phyloP scores from a whole-genome alignment of 2,113 vertebrate species.

The Emydocephalus ijimae region DNA sequence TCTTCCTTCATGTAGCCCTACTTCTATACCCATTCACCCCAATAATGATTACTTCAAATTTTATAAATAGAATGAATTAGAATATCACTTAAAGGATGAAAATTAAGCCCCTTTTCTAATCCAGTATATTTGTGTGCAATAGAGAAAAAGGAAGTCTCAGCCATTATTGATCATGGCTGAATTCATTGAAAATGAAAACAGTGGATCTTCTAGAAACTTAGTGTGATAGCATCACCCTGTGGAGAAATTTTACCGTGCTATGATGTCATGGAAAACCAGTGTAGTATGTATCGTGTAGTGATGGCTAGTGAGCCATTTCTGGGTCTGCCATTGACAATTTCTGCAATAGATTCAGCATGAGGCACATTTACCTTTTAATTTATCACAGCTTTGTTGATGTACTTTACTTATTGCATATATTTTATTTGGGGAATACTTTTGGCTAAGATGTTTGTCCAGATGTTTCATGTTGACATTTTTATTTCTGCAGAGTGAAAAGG shows the following conservation, averaged over 20 bases:
- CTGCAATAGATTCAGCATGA: background rate
- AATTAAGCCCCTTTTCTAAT: background rate
- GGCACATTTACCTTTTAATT: background rate
- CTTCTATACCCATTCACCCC: background rate
- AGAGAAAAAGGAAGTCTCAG: background rate
- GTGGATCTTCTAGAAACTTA: background rate
- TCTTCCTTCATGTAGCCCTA: background rate
- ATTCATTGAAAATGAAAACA: background rate
- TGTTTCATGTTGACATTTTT: slow-evolving; percentile 35
- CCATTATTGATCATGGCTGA: background rate
- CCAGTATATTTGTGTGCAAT: background rate
- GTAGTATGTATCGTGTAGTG: no score
- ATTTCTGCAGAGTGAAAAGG: background rate
- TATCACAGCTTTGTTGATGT: background rate
- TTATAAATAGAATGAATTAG: background rate
- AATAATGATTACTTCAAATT: background rate
- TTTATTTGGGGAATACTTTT: slow-evolving; percentile 31
- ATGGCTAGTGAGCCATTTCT: background rate
- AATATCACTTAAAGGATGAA: background rate
- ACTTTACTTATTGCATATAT: slow-evolving; percentile 13
- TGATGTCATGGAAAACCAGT: background rate
- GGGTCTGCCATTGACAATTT: background rate
- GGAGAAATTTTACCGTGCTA: background rate
- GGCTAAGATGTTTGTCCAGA: slow-evolving; percentile 26
- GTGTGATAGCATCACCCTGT: slow-evolving; percentile 18